phyloP scores from a whole-genome alignment of 2,797 vertebrate genomes.

The Argya squamiceps region DNA sequence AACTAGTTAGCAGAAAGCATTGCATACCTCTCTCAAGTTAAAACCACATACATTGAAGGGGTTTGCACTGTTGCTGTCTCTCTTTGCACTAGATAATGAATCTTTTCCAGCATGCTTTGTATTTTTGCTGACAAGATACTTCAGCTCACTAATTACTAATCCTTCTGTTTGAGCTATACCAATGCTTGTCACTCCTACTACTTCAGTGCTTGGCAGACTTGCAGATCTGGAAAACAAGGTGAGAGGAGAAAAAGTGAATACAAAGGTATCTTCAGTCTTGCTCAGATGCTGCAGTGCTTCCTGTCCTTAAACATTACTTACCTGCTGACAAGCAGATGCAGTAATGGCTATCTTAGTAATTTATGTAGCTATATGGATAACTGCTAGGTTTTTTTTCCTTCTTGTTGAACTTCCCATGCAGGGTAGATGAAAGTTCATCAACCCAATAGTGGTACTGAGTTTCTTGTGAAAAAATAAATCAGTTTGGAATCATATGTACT shows the following conservation, averaged over 20 bases:
- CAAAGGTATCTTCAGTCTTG: not conserved
- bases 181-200: not conserved
- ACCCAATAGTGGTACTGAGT: not conserved
- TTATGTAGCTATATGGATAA: not conserved
- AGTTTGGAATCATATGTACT: not conserved
- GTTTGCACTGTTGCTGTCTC: not conserved
- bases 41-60: not conserved
- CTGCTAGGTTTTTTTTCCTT: not conserved
- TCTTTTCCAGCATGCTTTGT: not conserved
- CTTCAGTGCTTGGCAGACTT: not conserved
- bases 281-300: not conserved
- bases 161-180: not conserved
- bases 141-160: not conserved
- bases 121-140: not conserved
- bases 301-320: not conserved
- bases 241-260: not conserved
- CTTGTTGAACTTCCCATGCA: not conserved
- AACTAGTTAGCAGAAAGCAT: not conserved
- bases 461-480: not conserved
- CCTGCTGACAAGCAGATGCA: not conserved
- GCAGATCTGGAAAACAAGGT: not conserved
- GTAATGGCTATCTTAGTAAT: not conserved
- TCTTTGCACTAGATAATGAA: not conserved
- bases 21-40: not conserved
- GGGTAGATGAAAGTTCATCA: not conserved